Base-by-base conservation (phyloP, 2,797 vertebrate species). In the Microchirus variegatus region DNA sequence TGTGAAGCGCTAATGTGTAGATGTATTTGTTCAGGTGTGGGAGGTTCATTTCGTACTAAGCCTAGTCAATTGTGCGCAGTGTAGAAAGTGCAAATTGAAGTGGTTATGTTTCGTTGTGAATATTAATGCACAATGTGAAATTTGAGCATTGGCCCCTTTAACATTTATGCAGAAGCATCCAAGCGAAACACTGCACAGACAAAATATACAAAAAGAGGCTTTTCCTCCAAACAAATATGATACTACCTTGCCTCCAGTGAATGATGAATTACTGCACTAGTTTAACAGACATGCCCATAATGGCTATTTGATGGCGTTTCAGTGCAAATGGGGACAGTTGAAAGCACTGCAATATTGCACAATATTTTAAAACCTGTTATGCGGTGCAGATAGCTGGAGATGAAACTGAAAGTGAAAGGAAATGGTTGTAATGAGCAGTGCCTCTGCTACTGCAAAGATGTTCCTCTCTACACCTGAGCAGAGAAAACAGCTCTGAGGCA, bases 251-350 rank as follows among this genome's bases (percentile, higher is more conserved):
- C 87, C 85, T 78, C 56, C 66, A 62, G 37, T 13, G 12, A 15
- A 12, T 76, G 86, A 86, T 76, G 69, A 73, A 86, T 85, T 80
- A 84, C 50, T 70, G 50, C 59, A 48, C 7, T 6, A 18, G 46
- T 70, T 83, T 70, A 82, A 74, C 58, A 17, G 71, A 59, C 63
- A 53, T 62, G 68, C 76, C 69, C 53, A 65, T 80, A 75, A 82
- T 77, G 68, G 68, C 60, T 71, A 72, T 87, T 77, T 88, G 74
- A 80, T 81, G 66, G 75, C 43, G 60, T 77, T 80, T 80, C 50
- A 71, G 72, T 77, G 54, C 42, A 65, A 77, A 83, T 48, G 63
- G 53, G 61, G 49, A 63, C 72, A 68, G 64, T 59, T 63, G 45
- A 80, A 75, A 52, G 58, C 48, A 45, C 64, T 41, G 49, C 31